A percentile compares a stretch with the other conserved stretches of the same genome.
Conservation (phyloP, 2,888 invertebrate genomes). For the Linyphia triangularis region DNA sequence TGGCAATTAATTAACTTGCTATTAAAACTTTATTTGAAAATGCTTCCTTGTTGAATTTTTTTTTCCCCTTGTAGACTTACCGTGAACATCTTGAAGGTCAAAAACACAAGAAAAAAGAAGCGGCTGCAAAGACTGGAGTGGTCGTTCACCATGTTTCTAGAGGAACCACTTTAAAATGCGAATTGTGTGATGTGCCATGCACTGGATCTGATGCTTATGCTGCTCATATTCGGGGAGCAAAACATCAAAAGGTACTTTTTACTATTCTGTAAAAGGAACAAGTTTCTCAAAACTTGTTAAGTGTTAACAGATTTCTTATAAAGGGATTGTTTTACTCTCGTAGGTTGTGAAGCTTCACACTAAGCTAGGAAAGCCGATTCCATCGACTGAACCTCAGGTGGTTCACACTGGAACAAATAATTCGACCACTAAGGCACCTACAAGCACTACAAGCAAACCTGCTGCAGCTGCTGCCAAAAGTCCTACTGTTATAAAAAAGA, state of each 20-base stretch:
- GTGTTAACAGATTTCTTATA: background rate
- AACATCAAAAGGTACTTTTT: constrained; percentile 93
- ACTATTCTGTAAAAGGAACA: background rate
- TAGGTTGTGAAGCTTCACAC: constrained; percentile 93
- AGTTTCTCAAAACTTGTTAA: background rate
- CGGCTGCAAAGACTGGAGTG: constrained; percentile 81
- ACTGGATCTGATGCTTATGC: constrained; percentile 99
- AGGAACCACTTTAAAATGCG: constrained; percentile 89
- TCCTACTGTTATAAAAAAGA: constrained; percentile 80
- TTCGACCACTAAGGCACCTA: constrained; percentile 48
- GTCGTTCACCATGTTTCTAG: constrained; percentile 67
- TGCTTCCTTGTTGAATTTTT: too few species aligned
- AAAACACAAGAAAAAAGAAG: constrained; percentile 99
- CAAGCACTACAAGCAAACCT: constrained; percentile 77
- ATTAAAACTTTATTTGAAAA: too few species aligned
- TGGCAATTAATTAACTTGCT: too few species aligned
- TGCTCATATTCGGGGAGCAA: constrained; percentile 97
- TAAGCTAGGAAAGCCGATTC: constrained; percentile 97
- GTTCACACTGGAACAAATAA: constrained; percentile 80
- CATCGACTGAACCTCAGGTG: constrained; percentile 95
- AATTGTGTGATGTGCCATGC: constrained; percentile 98
- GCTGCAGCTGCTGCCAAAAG: constrained; percentile 76
- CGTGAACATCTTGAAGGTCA: constrained; percentile 98
- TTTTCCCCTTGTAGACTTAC: constrained; percentile 87
- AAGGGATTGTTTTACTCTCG: constrained; percentile 53